Percentiles rank a stretch among this genome's conserved stretches.
Evolutionary conservation across 2,888 invertebrate genomes (phyloP).

Genomic region (Noctua janthe): DNA sequence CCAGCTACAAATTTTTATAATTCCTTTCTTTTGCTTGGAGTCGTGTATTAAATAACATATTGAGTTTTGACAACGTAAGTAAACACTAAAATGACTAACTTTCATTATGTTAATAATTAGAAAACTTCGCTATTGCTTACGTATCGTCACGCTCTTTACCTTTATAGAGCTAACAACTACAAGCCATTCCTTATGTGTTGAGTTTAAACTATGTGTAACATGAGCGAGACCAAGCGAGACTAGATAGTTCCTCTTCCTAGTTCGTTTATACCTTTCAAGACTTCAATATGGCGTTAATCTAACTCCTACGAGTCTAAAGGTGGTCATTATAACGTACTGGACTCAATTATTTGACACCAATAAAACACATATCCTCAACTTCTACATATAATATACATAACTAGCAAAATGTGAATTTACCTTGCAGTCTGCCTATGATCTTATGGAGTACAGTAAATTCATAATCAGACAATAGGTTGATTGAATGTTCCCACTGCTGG

Average conservation of each 20-base stretch:
- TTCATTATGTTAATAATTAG: slow-evolving; percentile 52
- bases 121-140: slow-evolving; percentile 23
- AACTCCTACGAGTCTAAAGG: too few relatives aligned
- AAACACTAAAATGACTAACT: slow-evolving; percentile 5
- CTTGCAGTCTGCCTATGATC: not conserved
- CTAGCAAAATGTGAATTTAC: not conserved
- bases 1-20: too few relatives aligned
- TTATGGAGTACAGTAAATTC: too few relatives aligned
- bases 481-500: too few relatives aligned
- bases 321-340: not conserved
- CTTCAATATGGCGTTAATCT: not conserved
- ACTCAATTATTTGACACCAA: not conserved
- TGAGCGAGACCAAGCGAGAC: not conserved
- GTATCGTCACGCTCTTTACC: slow-evolving; percentile 32
- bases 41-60: too few relatives aligned
- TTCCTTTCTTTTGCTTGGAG: too few relatives aligned
- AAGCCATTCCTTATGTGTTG: slow-evolving; percentile 22
- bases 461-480: too few relatives aligned
- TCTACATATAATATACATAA: not conserved
- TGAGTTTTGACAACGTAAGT: slow-evolving; percentile 1
- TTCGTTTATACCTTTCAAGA: slow-evolving; percentile 9
- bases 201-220: slow-evolving; percentile 21
- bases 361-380: not conserved
- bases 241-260: slow-evolving; percentile 22
- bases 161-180: slow-evolving; percentile 25